A percentile compares a stretch with the other conserved stretches of the same genome.
These are phyloP conservation scores for Drosophila sp. DNA, from an alignment of 1,140 invertebrate species.

Conservation along the genomic window DNA sequence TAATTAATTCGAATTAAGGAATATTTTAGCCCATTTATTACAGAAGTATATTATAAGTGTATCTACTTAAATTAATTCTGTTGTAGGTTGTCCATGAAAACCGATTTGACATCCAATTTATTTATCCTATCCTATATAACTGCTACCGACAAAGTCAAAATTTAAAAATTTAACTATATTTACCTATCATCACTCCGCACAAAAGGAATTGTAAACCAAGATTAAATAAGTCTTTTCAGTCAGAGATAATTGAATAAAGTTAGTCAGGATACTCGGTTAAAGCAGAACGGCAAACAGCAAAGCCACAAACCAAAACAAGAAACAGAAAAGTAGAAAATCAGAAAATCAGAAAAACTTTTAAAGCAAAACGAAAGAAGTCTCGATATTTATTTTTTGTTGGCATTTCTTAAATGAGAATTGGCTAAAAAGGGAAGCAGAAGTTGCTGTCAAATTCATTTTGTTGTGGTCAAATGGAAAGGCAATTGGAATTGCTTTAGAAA, in stretches of 20 bases:
- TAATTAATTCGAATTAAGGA: too few species aligned
- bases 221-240: background rate
- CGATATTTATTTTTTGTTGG: constrained; percentile 12
- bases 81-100: too few species aligned
- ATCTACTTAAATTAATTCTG: too few species aligned
- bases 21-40: too few species aligned
- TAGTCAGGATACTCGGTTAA: constrained; percentile 4
- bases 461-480: constrained; percentile 7
- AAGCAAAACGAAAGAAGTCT: constrained; percentile 3
- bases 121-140: too few species aligned
- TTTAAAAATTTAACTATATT: too few species aligned
- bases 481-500: constrained; percentile 2
- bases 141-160: too few species aligned
- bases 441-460: constrained; percentile 20
- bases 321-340: constrained; percentile 5
- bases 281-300: constrained; percentile 4
- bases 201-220: background rate
- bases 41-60: too few species aligned
- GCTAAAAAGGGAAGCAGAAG: background rate
- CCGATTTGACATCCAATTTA: too few species aligned
- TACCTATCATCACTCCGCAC: background rate
- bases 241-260: constrained; percentile 13
- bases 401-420: background rate
- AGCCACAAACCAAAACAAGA: constrained; percentile 16
- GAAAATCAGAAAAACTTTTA: constrained; percentile 3